Evolutionary conservation across 1,140 invertebrate genomes (phyloP).

Genomic region (Andrena cerasifolii): DNA sequence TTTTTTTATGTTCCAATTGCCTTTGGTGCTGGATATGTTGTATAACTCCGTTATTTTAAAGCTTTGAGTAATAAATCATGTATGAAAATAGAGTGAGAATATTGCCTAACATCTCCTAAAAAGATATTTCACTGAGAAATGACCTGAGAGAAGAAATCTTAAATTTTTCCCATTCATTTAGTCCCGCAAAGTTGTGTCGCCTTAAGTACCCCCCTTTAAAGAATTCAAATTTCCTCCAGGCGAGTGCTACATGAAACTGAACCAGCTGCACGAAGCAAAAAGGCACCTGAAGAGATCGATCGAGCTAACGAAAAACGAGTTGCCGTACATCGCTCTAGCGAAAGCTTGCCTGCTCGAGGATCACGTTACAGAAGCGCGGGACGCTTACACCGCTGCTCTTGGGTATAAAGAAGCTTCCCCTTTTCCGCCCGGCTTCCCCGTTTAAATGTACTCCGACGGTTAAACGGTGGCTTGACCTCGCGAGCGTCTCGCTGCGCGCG

Average conservation of each 20-base stretch:
- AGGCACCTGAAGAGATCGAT: constrained; percentile 88
- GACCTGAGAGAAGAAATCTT: no score
- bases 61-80: no score
- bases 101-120: no score
- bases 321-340: constrained; percentile 88
- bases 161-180: no score
- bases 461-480: background rate
- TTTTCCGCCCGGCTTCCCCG: background rate
- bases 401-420: constrained; percentile 82
- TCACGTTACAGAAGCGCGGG: constrained; percentile 88
- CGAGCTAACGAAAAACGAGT: constrained; percentile 87
- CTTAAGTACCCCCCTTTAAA: no score
- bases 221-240: constrained; percentile 83
- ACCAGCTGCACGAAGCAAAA: constrained; percentile 85
- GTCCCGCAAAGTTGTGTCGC: no score
- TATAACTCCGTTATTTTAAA: no score
- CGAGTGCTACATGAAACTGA: constrained; percentile 85
- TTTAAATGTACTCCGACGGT: constrained; percentile 1
- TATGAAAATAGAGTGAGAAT: no score
- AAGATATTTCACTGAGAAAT: no score
- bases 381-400: constrained; percentile 86
- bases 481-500: background rate
- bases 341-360: constrained; percentile 87
- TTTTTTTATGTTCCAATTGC: no score
- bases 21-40: no score